These are phyloP conservation scores for Remorina albescens DNA, from an alignment of 2,797 vertebrate species.

Conservation along the genomic window DNA sequence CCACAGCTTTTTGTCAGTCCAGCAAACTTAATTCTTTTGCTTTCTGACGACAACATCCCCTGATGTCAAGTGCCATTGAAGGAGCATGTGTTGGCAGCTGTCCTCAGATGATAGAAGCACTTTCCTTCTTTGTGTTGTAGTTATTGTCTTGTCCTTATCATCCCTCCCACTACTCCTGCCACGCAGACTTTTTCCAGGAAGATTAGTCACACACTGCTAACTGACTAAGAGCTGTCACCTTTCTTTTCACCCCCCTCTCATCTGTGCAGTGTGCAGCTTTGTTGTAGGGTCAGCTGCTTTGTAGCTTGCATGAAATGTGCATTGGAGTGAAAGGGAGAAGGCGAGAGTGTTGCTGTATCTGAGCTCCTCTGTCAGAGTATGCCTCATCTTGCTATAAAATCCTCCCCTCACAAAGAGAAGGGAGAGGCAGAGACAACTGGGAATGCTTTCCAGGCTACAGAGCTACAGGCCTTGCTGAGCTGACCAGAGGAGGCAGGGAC, in stretches of 20 bases:
- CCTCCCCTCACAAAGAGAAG: constrained; percentile 26
- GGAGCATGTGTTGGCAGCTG: constrained; percentile 7
- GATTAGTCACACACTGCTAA: constrained; percentile 69
- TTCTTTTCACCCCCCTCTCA: constrained; percentile 61
- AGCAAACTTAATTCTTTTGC: constrained; percentile 41
- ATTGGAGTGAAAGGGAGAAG: constrained; percentile 63
- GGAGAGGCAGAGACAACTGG: constrained; percentile 37
- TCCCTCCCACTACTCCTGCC: constrained; percentile 56
- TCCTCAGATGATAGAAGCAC: constrained; percentile 29
- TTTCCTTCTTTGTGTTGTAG: constrained; percentile 42
- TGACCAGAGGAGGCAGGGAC: constrained; percentile 21
- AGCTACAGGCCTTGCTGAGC: constrained; percentile 29
- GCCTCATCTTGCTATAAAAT: constrained; percentile 60
- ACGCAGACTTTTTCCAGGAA: constrained; percentile 56
- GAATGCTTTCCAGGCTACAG: constrained; percentile 37
- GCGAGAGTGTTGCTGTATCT: constrained; percentile 51
- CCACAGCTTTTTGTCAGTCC: constrained; percentile 42
- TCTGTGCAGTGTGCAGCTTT: constrained; percentile 68
- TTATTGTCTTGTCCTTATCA: constrained; percentile 50
- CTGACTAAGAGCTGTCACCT: constrained; percentile 74
- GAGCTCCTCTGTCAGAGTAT: constrained; percentile 62
- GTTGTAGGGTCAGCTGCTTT: constrained; percentile 78
- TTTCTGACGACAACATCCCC: constrained; percentile 10
- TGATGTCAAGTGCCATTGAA: constrained; percentile 20
- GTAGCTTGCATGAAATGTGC: constrained; percentile 63